These are phyloP conservation scores for Rhynchonycteris naso DNA, from an alignment of 2,797 vertebrate genomes.

Conservation along the genomic window DNA sequence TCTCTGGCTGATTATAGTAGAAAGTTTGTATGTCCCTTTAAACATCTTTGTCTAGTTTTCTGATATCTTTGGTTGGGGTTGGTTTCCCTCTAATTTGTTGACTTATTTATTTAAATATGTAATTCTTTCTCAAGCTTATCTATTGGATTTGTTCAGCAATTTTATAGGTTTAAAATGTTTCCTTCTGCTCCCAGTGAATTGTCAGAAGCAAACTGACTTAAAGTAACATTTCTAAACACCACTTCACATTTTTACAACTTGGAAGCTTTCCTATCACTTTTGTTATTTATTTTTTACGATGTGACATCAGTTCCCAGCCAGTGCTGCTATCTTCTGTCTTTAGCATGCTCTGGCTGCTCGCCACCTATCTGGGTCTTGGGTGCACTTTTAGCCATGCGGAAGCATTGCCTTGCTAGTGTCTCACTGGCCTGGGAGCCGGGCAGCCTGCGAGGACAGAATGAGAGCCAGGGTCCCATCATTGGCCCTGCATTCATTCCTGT, in stretches of 20 bases:
- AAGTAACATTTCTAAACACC: not conserved
- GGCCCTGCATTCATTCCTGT: not conserved
- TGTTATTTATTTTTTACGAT: rapidly evolving
- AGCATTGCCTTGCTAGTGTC: too few relatives aligned
- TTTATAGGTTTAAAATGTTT: not conserved
- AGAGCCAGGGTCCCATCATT: rapidly evolving
- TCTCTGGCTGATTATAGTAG: not conserved
- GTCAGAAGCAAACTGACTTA: not conserved
- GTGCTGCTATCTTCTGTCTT: rapidly evolving
- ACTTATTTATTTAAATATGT: not conserved
- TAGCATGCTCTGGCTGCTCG: not conserved
- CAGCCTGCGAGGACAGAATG: rapidly evolving
- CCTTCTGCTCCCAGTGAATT: not conserved
- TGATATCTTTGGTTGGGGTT: not conserved
- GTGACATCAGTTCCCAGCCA: not conserved
- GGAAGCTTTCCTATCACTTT: not conserved
- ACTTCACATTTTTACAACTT: not conserved
- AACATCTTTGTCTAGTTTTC: not conserved
- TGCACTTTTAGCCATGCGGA: rapidly evolving
- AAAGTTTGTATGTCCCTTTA: not conserved
- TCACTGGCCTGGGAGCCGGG: rapidly evolving
- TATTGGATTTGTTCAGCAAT: not conserved
- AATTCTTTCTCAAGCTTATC: not conserved
- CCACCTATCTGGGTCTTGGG: rapidly evolving
- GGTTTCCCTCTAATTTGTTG: not conserved